phyloP scores from a whole-genome alignment of 1,140 invertebrate genomes.

The Ruditapes philippinarum region DNA sequence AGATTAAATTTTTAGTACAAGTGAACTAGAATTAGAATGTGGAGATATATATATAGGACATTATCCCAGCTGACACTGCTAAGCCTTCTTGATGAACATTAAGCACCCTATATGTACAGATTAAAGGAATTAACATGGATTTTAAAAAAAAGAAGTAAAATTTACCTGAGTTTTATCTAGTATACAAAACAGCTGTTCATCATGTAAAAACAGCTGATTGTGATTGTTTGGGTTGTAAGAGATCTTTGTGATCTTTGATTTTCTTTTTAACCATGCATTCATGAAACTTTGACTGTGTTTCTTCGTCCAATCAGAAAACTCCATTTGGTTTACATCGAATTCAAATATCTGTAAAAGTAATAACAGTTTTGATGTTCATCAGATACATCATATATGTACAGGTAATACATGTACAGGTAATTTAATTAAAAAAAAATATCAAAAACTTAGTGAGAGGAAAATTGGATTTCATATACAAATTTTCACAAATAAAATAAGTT shows the following conservation, averaged over 20 bases:
- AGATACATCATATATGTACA: no score
- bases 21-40: not conserved
- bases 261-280: constrained; percentile 72
- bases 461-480: no score
- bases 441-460: no score
- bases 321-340: constrained; percentile 70
- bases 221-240: constrained; percentile 78
- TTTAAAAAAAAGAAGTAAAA: no score
- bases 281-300: constrained; percentile 60
- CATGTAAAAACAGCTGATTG: constrained; percentile 90
- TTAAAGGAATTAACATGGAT: no score
- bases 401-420: no score
- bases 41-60: not conserved
- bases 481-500: no score
- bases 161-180: constrained; percentile 88
- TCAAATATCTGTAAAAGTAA: constrained; percentile 81
- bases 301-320: constrained; percentile 78
- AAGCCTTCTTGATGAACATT: not conserved
- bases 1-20: not conserved
- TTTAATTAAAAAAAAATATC: no score
- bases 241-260: constrained; percentile 67
- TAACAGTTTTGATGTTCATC: no score
- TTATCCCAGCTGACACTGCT: not conserved
- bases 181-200: constrained; percentile 89
- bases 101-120: no score